phyloP scores from a whole-genome alignment of 2,797 vertebrate species.

The Triplophysa bombifrons region DNA sequence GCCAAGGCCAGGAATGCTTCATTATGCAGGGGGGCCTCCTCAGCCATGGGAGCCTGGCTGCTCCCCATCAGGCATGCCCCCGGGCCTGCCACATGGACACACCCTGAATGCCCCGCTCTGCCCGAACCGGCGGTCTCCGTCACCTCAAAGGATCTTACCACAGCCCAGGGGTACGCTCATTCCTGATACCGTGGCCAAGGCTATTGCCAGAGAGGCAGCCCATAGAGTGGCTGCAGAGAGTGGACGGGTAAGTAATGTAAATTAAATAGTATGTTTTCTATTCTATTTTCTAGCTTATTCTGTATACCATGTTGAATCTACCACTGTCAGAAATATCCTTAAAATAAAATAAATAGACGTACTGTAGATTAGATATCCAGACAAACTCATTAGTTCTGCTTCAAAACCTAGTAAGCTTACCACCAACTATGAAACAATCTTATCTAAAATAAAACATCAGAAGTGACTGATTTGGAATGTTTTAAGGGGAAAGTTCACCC shows the following conservation, averaged over 20 bases:
- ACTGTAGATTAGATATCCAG: conserved; percentile 3
- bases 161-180: conserved; percentile 89
- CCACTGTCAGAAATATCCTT: not conserved
- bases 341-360: not conserved
- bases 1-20: conserved; percentile 72
- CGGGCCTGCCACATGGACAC: conserved; percentile 75
- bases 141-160: conserved; percentile 92
- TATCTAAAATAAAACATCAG: no score
- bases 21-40: conserved; percentile 70
- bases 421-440: not conserved
- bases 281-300: not conserved
- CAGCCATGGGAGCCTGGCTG: conserved; percentile 86
- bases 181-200: conserved; percentile 92
- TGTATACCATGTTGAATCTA: not conserved
- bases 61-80: conserved; percentile 71
- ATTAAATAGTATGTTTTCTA: not conserved
- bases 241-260: conserved; percentile 78
- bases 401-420: not conserved
- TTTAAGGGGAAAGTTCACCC: no score
- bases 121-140: conserved; percentile 85
- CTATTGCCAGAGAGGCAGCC: conserved; percentile 93
- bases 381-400: conserved; percentile 5
- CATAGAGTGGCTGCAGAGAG: conserved; percentile 89
- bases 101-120: conserved; percentile 82
- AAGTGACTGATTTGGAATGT: not conserved